These are phyloP conservation scores for Anableps anableps DNA, from an alignment of 2,797 vertebrate species.

Conservation along the genomic window DNA sequence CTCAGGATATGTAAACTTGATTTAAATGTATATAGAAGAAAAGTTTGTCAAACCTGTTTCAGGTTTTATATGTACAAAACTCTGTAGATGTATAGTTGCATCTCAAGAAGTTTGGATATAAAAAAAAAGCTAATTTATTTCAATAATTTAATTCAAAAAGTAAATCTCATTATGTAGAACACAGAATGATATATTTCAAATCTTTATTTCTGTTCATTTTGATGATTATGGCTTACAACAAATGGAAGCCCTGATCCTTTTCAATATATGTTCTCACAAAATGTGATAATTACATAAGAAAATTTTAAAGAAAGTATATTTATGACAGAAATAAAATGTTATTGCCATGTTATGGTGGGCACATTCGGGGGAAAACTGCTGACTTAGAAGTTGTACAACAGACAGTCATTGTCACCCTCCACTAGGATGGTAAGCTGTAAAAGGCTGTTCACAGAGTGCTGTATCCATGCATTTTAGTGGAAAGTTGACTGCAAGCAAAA, in stretches of 20 bases:
- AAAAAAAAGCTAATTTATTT: background rate
- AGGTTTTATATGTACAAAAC: background rate
- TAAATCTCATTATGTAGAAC: background rate
- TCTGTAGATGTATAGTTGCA: background rate
- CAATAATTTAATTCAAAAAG: background rate
- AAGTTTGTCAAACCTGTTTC: background rate
- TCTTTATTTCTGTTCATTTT: background rate
- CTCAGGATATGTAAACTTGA: constrained; percentile 2
- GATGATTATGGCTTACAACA: background rate
- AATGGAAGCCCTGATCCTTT: background rate
- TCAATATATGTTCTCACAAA: background rate
- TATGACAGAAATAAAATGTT: background rate
- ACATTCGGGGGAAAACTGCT: too few relatives aligned
- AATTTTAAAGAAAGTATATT: background rate
- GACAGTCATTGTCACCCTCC: too few relatives aligned
- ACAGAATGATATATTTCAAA: background rate
- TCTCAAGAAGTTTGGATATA: background rate
- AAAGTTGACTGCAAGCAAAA: too few relatives aligned
- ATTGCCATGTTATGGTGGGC: background rate
- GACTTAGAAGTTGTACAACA: too few relatives aligned
- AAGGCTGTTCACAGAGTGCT: too few relatives aligned
- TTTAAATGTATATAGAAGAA: background rate
- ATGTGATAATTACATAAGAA: background rate
- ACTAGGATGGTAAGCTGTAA: too few relatives aligned
- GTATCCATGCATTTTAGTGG: too few relatives aligned